These are phyloP conservation scores for Hesperia comma DNA, from an alignment of 2,888 invertebrate species.

Conservation along the genomic window DNA sequence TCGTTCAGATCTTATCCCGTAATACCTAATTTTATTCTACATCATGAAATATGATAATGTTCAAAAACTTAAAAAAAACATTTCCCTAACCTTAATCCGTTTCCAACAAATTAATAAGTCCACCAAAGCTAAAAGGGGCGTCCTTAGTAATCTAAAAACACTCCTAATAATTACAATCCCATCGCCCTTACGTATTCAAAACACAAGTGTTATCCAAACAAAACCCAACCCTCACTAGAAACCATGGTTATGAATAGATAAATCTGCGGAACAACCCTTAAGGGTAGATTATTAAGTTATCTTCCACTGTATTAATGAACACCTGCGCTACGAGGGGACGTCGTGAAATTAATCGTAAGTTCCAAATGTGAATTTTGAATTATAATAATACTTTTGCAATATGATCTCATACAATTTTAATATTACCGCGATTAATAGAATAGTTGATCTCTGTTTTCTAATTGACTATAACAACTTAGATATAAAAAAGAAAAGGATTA, in stretches of 20 bases:
- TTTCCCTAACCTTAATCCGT: no score
- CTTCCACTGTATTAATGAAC: slow-evolving; percentile 27
- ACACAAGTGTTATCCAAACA: slow-evolving; percentile 35
- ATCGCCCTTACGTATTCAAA: slow-evolving; percentile 24
- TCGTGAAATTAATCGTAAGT: slow-evolving; percentile 17
- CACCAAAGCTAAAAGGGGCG: not conserved
- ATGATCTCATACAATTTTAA: no score
- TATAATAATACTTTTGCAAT: not conserved
- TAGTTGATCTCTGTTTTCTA: no score
- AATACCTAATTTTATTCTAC: no score
- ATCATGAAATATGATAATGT: no score
- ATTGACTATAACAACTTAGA: no score
- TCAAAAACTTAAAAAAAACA: no score
- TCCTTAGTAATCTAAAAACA: not conserved
- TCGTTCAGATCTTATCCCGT: no score
- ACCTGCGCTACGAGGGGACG: slow-evolving; percentile 21
- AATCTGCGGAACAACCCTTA: slow-evolving; percentile 30
- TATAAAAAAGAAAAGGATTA: no score
- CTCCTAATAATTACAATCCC: slow-evolving; percentile 26
- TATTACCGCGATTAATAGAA: no score
- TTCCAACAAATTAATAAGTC: not conserved
- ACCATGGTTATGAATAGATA: slow-evolving; percentile 34
- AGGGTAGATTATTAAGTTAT: slow-evolving; percentile 31
- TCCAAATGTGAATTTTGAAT: not conserved
- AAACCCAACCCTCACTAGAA: slow-evolving; percentile 23